A percentile compares a stretch with the other conserved stretches of the same genome.
phyloP scores from a whole-genome alignment of 2,113 vertebrate genomes.

The Eira barbara region DNA sequence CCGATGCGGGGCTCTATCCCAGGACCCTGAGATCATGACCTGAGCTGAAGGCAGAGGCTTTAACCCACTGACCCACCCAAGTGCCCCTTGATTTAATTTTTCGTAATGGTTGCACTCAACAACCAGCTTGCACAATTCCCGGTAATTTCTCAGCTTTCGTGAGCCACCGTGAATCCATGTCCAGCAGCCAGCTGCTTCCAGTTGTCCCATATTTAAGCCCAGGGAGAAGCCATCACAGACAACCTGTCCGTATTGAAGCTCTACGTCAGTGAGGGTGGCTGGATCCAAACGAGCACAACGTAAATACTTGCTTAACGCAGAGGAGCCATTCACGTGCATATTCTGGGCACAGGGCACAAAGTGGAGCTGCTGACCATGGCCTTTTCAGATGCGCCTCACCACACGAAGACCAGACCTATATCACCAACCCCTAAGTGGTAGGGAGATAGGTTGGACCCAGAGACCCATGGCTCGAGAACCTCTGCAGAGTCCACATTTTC shows the following conservation, averaged over 20 bases:
- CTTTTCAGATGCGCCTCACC: not conserved
- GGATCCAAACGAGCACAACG: not conserved
- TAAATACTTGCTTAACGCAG: not conserved
- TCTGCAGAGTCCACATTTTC: not conserved
- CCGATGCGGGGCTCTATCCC: too few species aligned
- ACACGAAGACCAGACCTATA: not conserved
- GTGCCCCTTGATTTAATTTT: not conserved
- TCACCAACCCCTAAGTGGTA: not conserved
- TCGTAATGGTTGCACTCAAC: not conserved
- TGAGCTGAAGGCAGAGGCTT: too few species aligned
- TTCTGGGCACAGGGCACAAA: not conserved
- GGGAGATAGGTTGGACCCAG: not conserved
- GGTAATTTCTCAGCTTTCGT: not conserved
- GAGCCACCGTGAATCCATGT: not conserved
- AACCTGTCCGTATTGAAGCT: not conserved
- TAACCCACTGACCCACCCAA: too few species aligned
- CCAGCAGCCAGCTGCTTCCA: not conserved
- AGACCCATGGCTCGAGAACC: not conserved
- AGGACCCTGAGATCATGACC: too few species aligned
- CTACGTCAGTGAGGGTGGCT: not conserved
- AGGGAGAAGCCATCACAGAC: not conserved
- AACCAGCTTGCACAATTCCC: not conserved
- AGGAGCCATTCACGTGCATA: not conserved
- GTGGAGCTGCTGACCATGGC: not conserved
- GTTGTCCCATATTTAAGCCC: not conserved